phyloP scores from a whole-genome alignment of 1,140 invertebrate species.

The Eueides isabella region DNA sequence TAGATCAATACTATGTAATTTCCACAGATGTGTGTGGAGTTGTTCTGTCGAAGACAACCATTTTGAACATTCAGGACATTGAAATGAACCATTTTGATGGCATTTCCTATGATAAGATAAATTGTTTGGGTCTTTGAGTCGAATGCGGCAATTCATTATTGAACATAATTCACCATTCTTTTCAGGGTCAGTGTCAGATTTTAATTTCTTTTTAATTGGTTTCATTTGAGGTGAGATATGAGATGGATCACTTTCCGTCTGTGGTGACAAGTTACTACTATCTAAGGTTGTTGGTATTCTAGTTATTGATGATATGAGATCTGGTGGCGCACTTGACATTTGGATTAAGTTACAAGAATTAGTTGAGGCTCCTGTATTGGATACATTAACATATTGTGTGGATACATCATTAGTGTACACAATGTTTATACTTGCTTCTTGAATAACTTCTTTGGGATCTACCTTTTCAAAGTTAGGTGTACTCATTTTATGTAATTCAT shows the following conservation, averaged over 20 bases:
- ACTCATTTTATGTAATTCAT: slow-evolving; percentile 77
- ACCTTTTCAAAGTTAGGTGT: slow-evolving; percentile 76
- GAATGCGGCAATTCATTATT: slow-evolving; percentile 61
- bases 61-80: slow-evolving; percentile 86
- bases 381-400: slow-evolving; percentile 67
- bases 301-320: slow-evolving; percentile 72
- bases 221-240: slow-evolving; percentile 36
- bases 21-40: slow-evolving; percentile 90
- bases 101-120: slow-evolving; percentile 84
- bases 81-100: slow-evolving; percentile 84
- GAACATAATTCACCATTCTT: slow-evolving; percentile 54
- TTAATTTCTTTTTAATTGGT: slow-evolving; percentile 42
- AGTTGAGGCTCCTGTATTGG: slow-evolving; percentile 50
- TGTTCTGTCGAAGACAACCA: slow-evolving; percentile 83
- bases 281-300: slow-evolving; percentile 37
- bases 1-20: slow-evolving; percentile 88
- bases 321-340: slow-evolving; percentile 68
- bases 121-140: slow-evolving; percentile 71
- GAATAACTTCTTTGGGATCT: slow-evolving; percentile 75
- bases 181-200: slow-evolving; percentile 38
- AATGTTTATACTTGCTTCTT: slow-evolving; percentile 78
- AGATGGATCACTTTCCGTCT: slow-evolving; percentile 43
- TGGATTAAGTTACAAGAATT: slow-evolving; percentile 62
- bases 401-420: slow-evolving; percentile 71
- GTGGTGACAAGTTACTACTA: slow-evolving; percentile 47